Evolutionary conservation across 2,888 invertebrate species (phyloP), one percentile per base, ranked within the genome.

Genomic region (Cistogaster globosa): DNA sequence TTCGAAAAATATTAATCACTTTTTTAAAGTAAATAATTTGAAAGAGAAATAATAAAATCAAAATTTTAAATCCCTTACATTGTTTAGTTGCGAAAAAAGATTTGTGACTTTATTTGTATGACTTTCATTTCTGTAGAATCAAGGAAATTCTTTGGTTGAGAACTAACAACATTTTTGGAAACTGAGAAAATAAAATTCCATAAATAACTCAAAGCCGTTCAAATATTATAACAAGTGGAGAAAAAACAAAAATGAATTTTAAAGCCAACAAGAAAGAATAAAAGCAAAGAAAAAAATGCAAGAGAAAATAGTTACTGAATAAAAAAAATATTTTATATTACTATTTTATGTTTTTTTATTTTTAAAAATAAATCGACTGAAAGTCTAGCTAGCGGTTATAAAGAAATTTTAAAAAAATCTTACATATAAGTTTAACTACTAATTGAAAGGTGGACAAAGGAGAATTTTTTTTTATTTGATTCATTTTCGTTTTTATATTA

Each of bases 181-280:
- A 67, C 26, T 57, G 53, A 55, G 32, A 81, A 75, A 68, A 45
- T n/a, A 18, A 68, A 75, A 62, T 53, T 45, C 45, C 68, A 81
- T 81, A 75, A 81, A 81, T 68, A 68, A 81, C 68, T 81, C 62
- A 75, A 67, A 26, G 62, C 55, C 75, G 68, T 68, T 72, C 32
- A 16, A 67, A 51, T 48, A 38, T 72, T 71, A 36, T 65, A 72
- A 26, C 26, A 4, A 58, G 55, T 6, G 6, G 32, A 32, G 32
- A 32, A 72, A 79, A 51, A 11, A 65, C 57, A 6, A 22, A 51
- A 26, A 72, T n/a, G 65, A 65, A 58, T 42, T 32, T 8, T 38
- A 22, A 55, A 45, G 8, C 57, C 16, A 32, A 38, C 2, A 12
- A 62, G 2, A 11, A 0, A 55, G 63, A 71, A 63, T 53, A 18